phyloP scores from a whole-genome alignment of 2,888 invertebrate species.

The Glyphotaelius pellucidus region DNA sequence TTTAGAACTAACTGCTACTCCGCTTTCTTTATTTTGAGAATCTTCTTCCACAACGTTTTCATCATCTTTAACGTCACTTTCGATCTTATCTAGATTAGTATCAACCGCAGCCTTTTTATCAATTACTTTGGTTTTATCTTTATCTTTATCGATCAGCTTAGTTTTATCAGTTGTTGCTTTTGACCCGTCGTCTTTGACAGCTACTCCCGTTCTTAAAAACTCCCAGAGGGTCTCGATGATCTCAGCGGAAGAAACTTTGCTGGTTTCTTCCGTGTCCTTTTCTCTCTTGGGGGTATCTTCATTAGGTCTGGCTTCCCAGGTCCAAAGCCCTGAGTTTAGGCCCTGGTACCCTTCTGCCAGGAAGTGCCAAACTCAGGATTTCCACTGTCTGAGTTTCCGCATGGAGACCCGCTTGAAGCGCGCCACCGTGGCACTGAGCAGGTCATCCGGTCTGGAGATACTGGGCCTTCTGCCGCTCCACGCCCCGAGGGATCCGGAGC shows the following conservation, averaged over 20 bases:
- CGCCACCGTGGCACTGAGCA: conserved; percentile 84
- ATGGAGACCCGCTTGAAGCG: conserved; percentile 88
- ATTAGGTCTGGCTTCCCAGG: conserved; percentile 45
- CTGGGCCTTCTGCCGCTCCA: conserved; percentile 55
- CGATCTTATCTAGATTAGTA: conserved; percentile 46
- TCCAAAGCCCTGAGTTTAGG: conserved; percentile 55
- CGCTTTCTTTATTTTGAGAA: conserved; percentile 9
- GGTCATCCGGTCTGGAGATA: conserved; percentile 79
- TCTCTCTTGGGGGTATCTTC: conserved; percentile 53
- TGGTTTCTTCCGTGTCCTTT: conserved; percentile 55
- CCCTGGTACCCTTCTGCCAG: conserved; percentile 65
- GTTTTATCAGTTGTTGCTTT: conserved; percentile 51
- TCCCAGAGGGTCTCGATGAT: conserved; percentile 66
- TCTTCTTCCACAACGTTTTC: conserved; percentile 38
- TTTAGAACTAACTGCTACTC: conserved; percentile 32
- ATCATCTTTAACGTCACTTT: conserved; percentile 8
- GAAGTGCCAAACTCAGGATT: conserved; percentile 83
- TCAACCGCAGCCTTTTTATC: conserved; percentile 16
- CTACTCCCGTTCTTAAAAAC: conserved; percentile 61
- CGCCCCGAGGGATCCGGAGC: conserved; percentile 58
- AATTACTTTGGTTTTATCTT: conserved; percentile 2
- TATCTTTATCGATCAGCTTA: neutral
- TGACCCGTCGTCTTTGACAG: conserved; percentile 24
- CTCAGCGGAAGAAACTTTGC: conserved; percentile 61
- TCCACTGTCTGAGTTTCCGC: conserved; percentile 88